phyloP scores from a whole-genome alignment of 37 sponge, comb jelly and placozoan species.

The Beroe forskalii region DNA sequence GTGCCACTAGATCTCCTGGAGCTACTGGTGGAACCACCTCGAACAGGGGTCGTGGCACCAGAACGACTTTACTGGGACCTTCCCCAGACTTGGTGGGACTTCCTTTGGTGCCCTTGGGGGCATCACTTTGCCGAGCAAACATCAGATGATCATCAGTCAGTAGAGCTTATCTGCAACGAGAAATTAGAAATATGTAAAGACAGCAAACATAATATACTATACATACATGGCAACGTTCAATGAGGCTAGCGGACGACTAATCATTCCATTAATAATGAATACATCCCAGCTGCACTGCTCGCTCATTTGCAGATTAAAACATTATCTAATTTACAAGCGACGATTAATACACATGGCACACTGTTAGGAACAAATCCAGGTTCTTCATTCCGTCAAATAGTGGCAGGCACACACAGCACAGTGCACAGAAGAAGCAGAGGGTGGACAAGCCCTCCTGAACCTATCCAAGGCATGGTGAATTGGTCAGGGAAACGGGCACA shows the following conservation, averaged over 20 bases:
- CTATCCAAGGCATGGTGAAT: too few species aligned
- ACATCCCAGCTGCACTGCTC: not conserved
- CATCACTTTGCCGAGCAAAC: too few species aligned
- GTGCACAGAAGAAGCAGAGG: too few species aligned
- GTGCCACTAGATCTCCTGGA: not conserved
- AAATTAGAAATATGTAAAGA: not conserved
- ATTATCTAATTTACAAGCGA: constrained; percentile 7
- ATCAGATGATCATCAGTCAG: not conserved
- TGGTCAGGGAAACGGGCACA: too few species aligned
- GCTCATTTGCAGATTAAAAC: constrained; percentile 17
- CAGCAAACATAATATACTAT: not conserved
- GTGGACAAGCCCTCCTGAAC: too few species aligned
- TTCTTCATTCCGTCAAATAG: not conserved
- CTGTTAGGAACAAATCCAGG: not conserved
- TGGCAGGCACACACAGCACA: not conserved
- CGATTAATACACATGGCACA: constrained; percentile 24
- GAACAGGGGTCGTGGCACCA: not conserved
- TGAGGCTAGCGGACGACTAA: constrained; percentile 55
- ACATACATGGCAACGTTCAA: constrained; percentile 12
- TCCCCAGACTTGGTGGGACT: not conserved
- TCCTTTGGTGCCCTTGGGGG: not conserved
- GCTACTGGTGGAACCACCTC: not conserved
- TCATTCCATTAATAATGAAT: not conserved
- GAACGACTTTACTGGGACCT: too few species aligned
- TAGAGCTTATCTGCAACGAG: not conserved